Evolutionary conservation across 2,888 invertebrate genomes (phyloP).

Genomic region (Cantharis nigra): DNA sequence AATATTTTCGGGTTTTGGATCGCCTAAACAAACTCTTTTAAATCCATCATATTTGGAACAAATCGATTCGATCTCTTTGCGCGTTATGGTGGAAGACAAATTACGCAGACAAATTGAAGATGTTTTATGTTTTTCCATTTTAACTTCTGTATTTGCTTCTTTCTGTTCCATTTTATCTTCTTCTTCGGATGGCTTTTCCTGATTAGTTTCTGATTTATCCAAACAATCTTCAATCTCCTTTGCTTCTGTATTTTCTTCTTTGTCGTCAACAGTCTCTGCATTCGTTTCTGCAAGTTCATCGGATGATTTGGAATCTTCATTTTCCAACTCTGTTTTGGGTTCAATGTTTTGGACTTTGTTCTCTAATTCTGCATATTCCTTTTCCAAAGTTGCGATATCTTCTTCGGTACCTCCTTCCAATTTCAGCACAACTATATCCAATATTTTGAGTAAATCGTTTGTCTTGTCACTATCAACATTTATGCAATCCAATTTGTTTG

Average conservation of each 20-base stretch:
- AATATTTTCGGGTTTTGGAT: constrained; percentile 93
- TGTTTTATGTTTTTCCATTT: constrained; percentile 74
- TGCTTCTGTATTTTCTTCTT: too few species aligned
- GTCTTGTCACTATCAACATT: constrained; percentile 85
- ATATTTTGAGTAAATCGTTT: constrained; percentile 79
- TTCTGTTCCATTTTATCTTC: constrained; percentile 23
- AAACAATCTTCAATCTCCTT: too few species aligned
- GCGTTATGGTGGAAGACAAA: constrained; percentile 93
- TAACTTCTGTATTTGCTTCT: constrained; percentile 36
- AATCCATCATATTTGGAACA: constrained; percentile 84
- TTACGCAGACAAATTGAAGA: constrained; percentile 96
- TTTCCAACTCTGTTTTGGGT: too few species aligned
- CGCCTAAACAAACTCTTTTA: constrained; percentile 92
- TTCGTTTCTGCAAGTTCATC: too few species aligned
- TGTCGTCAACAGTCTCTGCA: too few species aligned
- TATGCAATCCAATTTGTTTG: constrained; percentile 74
- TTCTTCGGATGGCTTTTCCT: constrained; percentile 15
- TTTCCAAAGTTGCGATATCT: constrained; percentile 83
- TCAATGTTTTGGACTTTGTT: constrained; percentile 46
- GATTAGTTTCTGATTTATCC: too few species aligned
- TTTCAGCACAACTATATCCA: constrained; percentile 96
- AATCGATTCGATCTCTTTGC: constrained; percentile 69
- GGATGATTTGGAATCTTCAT: too few species aligned
- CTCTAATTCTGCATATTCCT: constrained; percentile 58
- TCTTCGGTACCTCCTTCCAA: constrained; percentile 91